Evolutionary conservation across 2,888 invertebrate species (phyloP), one percentile per base, ranked within the genome.

Genomic region (Acrobasis repandana): DNA sequence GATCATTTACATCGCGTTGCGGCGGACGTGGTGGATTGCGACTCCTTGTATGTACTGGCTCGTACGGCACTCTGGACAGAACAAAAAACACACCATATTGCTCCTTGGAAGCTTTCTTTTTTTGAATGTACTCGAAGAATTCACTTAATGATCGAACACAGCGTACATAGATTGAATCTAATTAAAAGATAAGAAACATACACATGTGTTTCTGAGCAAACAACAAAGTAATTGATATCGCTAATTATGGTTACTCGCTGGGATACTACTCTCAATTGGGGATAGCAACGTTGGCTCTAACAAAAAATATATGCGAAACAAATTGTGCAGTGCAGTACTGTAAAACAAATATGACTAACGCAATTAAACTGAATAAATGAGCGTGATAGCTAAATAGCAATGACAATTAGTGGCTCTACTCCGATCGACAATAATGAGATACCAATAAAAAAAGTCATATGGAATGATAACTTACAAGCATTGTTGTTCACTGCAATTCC

Each of bases 1-100:
- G 90, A 91, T 89, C 90, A 89, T 91, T 90, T 90, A 90, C 91
- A 90, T 90, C 85, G 88, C 80, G 66, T 75, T 69, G 82, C 80
- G 71, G 79, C 79, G 80, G 82, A 86, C 85, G 86, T 79, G 86
- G 84, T 72, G 86, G 86, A 80, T 78, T 75, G 85, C 83, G 80
- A 72, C 81, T 82, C 90, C 91, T 77, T 90, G 85, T 91, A 86
- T 70, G 91, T 85, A 77, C 75, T 70, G 83, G 82, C 83, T 80
- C 85, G 88, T 82, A 69, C 74, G 83, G 88, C 85, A 86, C 84
- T 83, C 76, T 66, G 64, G 68, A 15, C 28, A 71, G 67, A 72
- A 80, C 83, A 90, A 91, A 90, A 90, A 90, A 80, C 76, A 76
- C 72, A 77, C 84, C 88, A 90, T 88, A 88, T 81, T 79, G 80